Percentiles rank a stretch among this genome's conserved stretches.
Conservation (phyloP, 1,140 invertebrate species). For the Ooceraea biroi region DNA sequence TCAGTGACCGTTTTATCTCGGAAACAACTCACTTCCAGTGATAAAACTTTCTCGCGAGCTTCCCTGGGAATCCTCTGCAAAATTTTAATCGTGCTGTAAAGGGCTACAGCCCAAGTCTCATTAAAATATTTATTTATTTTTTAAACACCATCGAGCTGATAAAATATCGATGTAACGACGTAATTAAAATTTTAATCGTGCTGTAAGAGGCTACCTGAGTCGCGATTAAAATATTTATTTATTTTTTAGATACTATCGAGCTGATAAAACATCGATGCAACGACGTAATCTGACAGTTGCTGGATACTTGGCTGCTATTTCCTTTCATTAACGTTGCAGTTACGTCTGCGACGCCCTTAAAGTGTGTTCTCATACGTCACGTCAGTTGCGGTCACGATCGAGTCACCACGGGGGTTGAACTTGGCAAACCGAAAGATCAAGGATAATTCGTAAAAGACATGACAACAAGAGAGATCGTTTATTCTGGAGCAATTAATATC, state of each 20-base stretch:
- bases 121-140: neutral
- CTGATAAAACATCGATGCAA: neutral
- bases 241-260: neutral
- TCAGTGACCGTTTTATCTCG: neutral
- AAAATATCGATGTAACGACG: neutral
- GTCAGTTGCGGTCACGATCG: conserved; percentile 17
- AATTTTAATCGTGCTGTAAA: too few relatives aligned
- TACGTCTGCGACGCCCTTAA: conserved; percentile 6
- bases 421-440: conserved; percentile 19
- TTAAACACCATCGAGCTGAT: neutral
- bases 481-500: conserved; percentile 18
- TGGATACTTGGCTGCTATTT: neutral
- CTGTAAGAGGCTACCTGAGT: too few relatives aligned
- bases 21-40: neutral
- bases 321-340: conserved; percentile 3
- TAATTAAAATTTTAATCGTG: too few relatives aligned
- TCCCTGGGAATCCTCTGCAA: too few relatives aligned
- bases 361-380: conserved; percentile 9
- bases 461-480: neutral
- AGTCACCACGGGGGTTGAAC: neutral
- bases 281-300: neutral
- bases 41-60: neutral
- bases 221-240: neutral
- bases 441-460: conserved; percentile 10
- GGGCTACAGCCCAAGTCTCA: too few relatives aligned